A percentile compares a stretch with the other conserved stretches of the same genome.
phyloP scores from a whole-genome alignment of 2,888 invertebrate species.

The Oegoconia quadripuncta region DNA sequence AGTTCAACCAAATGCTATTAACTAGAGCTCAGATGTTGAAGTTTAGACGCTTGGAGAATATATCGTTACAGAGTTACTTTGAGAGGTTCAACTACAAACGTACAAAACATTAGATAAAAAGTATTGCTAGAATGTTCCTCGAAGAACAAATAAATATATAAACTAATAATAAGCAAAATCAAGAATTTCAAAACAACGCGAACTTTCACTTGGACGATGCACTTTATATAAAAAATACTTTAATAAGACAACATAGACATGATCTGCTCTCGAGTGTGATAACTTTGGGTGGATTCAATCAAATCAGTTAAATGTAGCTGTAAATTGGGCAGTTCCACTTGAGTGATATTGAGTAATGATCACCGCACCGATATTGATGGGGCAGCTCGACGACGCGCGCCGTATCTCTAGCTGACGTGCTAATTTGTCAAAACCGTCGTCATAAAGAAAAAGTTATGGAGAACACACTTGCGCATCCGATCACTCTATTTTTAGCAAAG shows the following conservation, averaged over 20 bases:
- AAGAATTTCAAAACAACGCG: too few species aligned
- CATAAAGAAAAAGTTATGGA: conserved; percentile 58
- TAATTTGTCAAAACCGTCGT: conserved; percentile 68
- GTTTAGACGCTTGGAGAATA: too few species aligned
- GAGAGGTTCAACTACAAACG: too few species aligned
- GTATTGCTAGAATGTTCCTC: too few species aligned
- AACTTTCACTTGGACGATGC: too few species aligned
- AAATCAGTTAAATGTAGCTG: conserved; percentile 76
- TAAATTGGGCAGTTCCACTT: conserved; percentile 75
- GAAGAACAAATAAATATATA: too few species aligned
- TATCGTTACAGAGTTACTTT: too few species aligned
- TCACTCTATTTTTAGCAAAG: conserved; percentile 3
- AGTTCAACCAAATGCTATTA: too few species aligned
- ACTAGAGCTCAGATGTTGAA: too few species aligned
- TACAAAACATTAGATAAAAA: too few species aligned
- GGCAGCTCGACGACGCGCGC: conserved; percentile 38
- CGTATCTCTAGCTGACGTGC: conserved; percentile 59
- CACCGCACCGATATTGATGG: conserved; percentile 66
- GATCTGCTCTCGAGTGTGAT: conserved; percentile 34
- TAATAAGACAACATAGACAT: background rate
- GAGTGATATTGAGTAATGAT: conserved; percentile 73
- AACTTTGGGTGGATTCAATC: conserved; percentile 68
- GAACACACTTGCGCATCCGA: conserved; percentile 32
- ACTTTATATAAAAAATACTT: too few species aligned
- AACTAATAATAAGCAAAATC: too few species aligned